Percentiles rank a stretch among this genome's conserved stretches.
Conservation (phyloP, 2,797 vertebrate species). For the Tauraco hartlaubi region DNA sequence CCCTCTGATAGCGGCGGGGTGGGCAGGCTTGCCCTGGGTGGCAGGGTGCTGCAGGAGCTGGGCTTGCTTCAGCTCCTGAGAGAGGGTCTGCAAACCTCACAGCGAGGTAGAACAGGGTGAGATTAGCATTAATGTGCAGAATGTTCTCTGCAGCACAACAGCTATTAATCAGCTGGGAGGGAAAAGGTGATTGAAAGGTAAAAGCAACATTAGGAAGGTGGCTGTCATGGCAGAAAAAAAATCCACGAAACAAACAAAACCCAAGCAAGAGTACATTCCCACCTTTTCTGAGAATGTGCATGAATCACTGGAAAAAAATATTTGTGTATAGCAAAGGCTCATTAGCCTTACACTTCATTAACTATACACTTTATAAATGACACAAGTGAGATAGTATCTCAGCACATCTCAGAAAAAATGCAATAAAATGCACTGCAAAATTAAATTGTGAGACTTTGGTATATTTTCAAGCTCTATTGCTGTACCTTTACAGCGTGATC, state of each 20-base stretch:
- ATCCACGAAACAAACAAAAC: neutral
- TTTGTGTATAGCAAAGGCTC: neutral
- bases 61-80: neutral
- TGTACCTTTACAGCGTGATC: neutral
- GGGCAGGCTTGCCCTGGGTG: neutral
- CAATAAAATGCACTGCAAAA: neutral
- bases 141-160: neutral
- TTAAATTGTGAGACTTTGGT: neutral
- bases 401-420: neutral
- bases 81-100: neutral
- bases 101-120: neutral
- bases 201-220: neutral
- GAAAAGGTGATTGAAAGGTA: neutral
- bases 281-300: neutral
- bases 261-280: neutral
- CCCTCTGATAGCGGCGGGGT: neutral
- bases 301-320: neutral
- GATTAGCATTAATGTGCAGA: neutral
- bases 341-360: neutral
- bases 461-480: neutral
- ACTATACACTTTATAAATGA: neutral
- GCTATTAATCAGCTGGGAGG: neutral
- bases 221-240: neutral
- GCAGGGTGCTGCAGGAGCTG: neutral
- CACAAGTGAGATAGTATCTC: neutral